Conservation (phyloP, 2,888 invertebrate genomes). For the Sicus ferrugineus region DNA sequence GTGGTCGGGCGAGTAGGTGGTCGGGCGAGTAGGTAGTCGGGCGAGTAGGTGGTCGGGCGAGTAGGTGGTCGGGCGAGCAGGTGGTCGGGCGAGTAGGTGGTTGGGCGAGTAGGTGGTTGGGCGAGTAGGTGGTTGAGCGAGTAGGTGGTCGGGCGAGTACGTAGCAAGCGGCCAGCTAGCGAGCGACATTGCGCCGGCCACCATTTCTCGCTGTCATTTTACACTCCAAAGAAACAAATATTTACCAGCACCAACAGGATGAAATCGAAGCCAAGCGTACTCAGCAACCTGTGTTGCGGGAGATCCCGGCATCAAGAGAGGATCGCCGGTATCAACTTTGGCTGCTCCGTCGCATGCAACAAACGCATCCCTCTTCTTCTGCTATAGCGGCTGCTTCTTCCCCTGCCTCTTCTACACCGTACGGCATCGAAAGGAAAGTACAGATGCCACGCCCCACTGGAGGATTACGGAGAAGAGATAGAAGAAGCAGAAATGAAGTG, state of each 20-base stretch:
- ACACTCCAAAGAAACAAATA: constrained; percentile 39
- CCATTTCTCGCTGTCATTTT: constrained; percentile 20
- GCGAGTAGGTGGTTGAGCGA: not conserved
- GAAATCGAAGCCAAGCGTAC: not conserved
- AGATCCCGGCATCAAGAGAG: not conserved
- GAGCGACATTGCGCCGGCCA: no score
- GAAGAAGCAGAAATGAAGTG: not conserved
- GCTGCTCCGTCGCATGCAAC: constrained; percentile 4
- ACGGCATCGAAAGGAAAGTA: no score
- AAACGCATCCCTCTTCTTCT: not conserved
- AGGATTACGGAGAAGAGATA: not conserved
- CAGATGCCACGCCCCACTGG: no score
- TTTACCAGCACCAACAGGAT: constrained; percentile 35
- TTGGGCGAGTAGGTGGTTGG: not conserved
- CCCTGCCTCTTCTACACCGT: no score
- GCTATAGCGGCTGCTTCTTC: not conserved
- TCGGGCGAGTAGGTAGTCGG: not conserved
- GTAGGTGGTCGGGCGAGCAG: not conserved
- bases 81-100: not conserved
- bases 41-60: not conserved
- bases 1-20: not conserved
- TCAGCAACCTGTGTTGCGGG: not conserved
- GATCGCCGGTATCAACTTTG: constrained; percentile 15
- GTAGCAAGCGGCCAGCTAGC: no score
- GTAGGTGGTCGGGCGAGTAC: not conserved